These are phyloP conservation scores for Drosophila hydei DNA, from an alignment of 1,140 invertebrate species.

Conservation along the genomic window DNA sequence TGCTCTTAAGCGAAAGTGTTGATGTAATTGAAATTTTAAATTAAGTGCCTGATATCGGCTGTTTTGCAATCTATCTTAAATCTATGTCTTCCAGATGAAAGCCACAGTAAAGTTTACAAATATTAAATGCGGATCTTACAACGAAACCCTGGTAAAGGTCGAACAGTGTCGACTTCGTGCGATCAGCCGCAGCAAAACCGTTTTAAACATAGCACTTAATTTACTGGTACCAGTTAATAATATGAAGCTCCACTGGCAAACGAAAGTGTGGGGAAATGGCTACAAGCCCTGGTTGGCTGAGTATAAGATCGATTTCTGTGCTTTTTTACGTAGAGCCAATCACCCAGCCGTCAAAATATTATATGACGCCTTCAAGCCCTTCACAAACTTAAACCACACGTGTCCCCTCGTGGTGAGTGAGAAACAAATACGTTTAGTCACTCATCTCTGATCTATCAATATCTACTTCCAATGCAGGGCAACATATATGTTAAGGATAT, in stretches of 20 bases:
- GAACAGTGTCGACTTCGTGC: constrained; percentile 25
- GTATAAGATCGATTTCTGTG: constrained; percentile 24
- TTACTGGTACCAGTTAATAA: not conserved
- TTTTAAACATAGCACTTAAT: not conserved
- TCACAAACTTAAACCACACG: constrained; percentile 26
- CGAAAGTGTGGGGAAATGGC: constrained; percentile 11
- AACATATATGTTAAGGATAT: constrained; percentile 6
- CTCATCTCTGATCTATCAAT: not conserved
- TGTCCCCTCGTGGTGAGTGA: constrained; percentile 36
- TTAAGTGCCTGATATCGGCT: not conserved
- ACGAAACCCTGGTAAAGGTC: constrained; percentile 25
- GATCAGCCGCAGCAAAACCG: constrained; percentile 15
- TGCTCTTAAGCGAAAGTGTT: not conserved
- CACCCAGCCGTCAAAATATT: constrained; percentile 16
- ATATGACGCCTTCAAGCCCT: constrained; percentile 2
- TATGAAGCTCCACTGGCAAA: not conserved
- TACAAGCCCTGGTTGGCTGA: constrained; percentile 22
- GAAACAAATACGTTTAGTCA: not conserved
- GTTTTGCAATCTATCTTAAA: no score
- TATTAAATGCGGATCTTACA: constrained; percentile 15
- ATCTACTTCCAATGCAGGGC: not conserved
- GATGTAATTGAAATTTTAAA: not conserved
- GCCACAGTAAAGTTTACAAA: constrained; percentile 31
- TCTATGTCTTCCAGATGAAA: constrained; percentile 15
- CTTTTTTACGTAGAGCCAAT: constrained; percentile 12